Evolutionary conservation across 1,140 invertebrate species (phyloP), one percentile per base, ranked within the genome.

Genomic region (Geopemphigus sp.): DNA sequence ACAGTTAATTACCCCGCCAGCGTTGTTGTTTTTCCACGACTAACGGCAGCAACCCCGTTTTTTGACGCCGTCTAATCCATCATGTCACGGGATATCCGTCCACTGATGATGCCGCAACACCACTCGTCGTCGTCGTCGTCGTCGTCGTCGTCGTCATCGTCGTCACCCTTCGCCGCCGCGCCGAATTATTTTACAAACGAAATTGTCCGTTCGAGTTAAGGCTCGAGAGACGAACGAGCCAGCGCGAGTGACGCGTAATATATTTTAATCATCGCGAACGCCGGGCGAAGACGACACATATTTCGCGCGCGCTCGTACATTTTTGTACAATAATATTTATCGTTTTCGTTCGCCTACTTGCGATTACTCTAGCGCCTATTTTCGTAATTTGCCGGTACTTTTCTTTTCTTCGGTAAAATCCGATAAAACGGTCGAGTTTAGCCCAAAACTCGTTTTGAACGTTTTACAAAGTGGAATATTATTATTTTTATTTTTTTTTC

Each of bases 21-120:
- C 19, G 66, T 50, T 56, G 70, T 73, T 76, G 54, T 76, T 76
- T 76, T 76, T 73, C 70, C 47, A 76, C 26, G 24, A 76, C 29
- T 59, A 45, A 76, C 72, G 54, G 72, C 72, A 17, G 54, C 54
- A 22, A 45, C 72, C 53, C 54, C 56, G 72, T 57, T 59, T 56
- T 56, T 32, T 73, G 70, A 73, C 70, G 54, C 29, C 54, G 72
- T 76, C 72, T 59, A 76, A 76, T 76, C 72, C 72, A 76, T 76
- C 72, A 76, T 76, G 72, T 76, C 72, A 76, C 72, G 72, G 72
- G 72, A 76, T 76, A 76, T 76, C 72, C 72, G 54, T 57, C 56
- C 57, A 54, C 32, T 8, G 32, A 39, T 39, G 32, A 4, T 39
- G 32, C 8, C 32, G 32, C 32, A 39, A 39, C 32, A 29, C 47